Evolutionary conservation across 2,113 vertebrate genomes (phyloP).

Genomic region (Hyperopisus bebe): DNA sequence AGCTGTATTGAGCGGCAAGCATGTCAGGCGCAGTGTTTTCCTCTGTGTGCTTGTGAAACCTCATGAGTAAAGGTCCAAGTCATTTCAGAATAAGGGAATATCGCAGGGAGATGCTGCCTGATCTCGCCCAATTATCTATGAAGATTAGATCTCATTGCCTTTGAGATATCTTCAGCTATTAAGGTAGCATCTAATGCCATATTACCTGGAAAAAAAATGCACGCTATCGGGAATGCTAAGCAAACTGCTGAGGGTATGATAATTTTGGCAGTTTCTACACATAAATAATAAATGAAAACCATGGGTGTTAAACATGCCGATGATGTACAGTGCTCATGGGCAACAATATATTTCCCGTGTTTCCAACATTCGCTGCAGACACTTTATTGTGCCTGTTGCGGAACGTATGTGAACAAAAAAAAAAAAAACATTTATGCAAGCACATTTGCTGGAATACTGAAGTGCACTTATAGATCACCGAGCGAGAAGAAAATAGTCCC

Average conservation of each 20-base stretch:
- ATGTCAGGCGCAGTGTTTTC: conserved; percentile 17
- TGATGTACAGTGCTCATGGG: not conserved
- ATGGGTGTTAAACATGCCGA: not conserved
- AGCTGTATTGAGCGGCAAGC: conserved; percentile 18
- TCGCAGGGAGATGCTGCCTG: not conserved
- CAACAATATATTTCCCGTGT: not conserved
- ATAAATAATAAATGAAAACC: not conserved
- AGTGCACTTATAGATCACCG: conserved; percentile 1
- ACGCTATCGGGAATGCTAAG: not conserved
- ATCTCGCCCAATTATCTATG: not conserved
- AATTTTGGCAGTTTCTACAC: not conserved
- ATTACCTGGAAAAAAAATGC: not conserved
- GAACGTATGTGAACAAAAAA: not conserved
- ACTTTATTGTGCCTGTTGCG: not conserved
- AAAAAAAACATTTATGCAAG: not conserved
- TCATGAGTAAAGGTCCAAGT: not conserved
- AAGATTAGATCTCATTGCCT: not conserved
- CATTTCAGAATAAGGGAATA: conserved; percentile 6
- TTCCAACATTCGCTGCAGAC: not conserved
- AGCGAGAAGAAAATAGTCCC: not conserved
- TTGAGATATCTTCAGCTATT: not conserved
- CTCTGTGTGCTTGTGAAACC: not conserved
- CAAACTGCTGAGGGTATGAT: not conserved
- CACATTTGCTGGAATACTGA: not conserved
- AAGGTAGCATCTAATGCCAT: not conserved